Evolutionary conservation across 53 echinoderm and acorn worm genomes (phyloP).

Genomic region (Antedon mediterranea): DNA sequence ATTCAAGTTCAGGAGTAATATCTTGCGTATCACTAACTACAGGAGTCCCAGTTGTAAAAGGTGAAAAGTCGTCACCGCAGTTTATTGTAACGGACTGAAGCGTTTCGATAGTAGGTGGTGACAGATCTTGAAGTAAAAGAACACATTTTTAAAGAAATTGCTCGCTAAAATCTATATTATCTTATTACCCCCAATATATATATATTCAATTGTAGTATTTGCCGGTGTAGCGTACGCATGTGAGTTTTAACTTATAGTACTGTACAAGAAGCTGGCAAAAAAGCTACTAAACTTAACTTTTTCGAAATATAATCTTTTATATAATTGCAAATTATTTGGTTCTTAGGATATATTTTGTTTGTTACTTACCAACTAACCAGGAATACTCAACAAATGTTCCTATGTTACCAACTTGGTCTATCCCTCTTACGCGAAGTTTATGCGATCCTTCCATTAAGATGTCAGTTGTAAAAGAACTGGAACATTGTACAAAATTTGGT

Average conservation of each 20-base stretch:
- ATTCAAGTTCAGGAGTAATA: not conserved
- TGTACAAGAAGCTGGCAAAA: too few relatives aligned
- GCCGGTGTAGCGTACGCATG: too few relatives aligned
- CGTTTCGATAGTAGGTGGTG: not conserved
- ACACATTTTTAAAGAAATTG: too few relatives aligned
- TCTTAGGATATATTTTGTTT: too few relatives aligned
- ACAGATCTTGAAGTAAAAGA: not conserved
- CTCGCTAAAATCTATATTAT: too few relatives aligned
- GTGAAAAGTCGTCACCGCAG: not conserved
- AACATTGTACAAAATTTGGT: not conserved
- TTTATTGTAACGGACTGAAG: not conserved
- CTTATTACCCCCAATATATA: too few relatives aligned
- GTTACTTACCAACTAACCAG: not conserved
- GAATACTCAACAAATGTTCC: not conserved
- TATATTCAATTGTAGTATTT: too few relatives aligned
- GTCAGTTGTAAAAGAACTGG: not conserved
- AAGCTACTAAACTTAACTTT: too few relatives aligned
- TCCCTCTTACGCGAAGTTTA: not conserved
- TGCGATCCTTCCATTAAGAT: not conserved
- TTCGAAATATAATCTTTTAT: too few relatives aligned
- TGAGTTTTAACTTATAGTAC: too few relatives aligned
- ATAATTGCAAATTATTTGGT: too few relatives aligned
- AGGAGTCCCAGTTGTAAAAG: not conserved
- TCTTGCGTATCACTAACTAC: conserved; percentile 7
- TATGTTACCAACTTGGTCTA: conserved; percentile 2